Base-by-base conservation (phyloP, 2,797 vertebrate species). In the Cyprinella venusta region DNA sequence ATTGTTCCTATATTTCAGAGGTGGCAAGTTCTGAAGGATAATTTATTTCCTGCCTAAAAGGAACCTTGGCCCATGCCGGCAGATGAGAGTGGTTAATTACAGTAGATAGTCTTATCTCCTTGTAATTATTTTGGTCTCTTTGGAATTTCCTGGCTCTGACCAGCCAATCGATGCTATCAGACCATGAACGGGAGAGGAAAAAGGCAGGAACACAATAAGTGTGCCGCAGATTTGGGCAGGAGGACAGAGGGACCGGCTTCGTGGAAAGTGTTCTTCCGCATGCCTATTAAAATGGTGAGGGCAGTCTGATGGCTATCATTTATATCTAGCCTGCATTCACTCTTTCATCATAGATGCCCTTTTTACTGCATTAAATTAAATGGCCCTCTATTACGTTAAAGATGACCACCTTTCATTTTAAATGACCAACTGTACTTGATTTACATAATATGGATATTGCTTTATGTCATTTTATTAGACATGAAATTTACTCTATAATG, bases 1-100 rank as follows among this genome's bases (percentile, higher is more conserved):
- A 96, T 97, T 96, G 94, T 96, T 95, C 95, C 94, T 93, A 94
- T 94, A 95, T 96, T 95, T 96, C 95, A 96, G 91, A 92, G 90
- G 92, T 90, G 87, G 91, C 91, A 91, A 91, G 90, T 91, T 94
- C 93, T 92, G 87, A 92, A 89, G 92, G 91, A 92, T 96, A 94
- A 96, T 96, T 96, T 95, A 96, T 96, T 96, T 95, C 92, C 90
- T 93, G 90, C 92, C 91, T 94, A 91, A 90, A 88, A 94, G 92
- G 86, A 88, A 92, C 88, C 87, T 85, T 87, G 65, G 50, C 85
- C 72, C 1, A 85, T 91, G 86, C 93, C 90, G 91, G 91, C 92
- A 75, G 86, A 71, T 87, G 86, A 93, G 88, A 72, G 90, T 90
- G 88, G 90, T 95, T 96, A 96, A 96, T 96, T 96, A 95, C 93